Evolutionary conservation across 2,797 vertebrate species (phyloP).

Genomic region (Halcyon badia): DNA sequence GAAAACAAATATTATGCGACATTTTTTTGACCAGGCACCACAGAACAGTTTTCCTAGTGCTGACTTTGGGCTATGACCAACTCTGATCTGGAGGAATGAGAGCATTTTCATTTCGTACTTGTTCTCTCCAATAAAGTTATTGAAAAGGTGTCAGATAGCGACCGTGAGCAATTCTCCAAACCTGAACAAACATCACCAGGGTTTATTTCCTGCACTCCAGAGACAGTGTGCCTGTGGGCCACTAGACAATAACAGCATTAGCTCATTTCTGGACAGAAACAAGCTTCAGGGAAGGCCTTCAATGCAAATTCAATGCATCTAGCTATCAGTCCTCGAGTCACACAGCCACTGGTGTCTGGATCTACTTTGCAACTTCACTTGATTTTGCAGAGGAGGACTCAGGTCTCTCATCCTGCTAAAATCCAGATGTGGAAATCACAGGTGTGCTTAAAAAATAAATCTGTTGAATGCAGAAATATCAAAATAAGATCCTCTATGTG

Average conservation of each 20-base stretch:
- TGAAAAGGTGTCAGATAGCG: conserved; percentile 13
- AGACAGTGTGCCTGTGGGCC: conserved; percentile 4
- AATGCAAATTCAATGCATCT: neutral
- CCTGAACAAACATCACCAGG: neutral
- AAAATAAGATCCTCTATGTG: conserved; percentile 30
- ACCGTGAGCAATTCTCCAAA: neutral
- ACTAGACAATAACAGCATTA: conserved; percentile 1
- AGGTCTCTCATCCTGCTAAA: neutral
- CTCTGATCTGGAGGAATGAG: neutral
- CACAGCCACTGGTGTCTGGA: conserved; percentile 36
- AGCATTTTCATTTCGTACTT: neutral
- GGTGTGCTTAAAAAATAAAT: conserved; percentile 21
- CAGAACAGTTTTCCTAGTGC: neutral
- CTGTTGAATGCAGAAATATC: conserved; percentile 36
- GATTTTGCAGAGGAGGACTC: conserved; percentile 13
- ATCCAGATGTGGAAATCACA: conserved; percentile 30
- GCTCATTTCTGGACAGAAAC: conserved; percentile 38
- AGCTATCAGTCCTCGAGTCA: neutral
- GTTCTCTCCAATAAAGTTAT: neutral
- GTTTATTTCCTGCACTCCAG: neutral
- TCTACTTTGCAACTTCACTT: conserved; percentile 34
- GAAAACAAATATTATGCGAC: neutral
- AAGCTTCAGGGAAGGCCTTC: conserved; percentile 12
- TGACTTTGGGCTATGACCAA: neutral
- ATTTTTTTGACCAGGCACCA: neutral